A percentile compares a stretch with the other conserved stretches of the same genome.
phyloP scores from a whole-genome alignment of 2,888 invertebrate species.

The Xestobium rufovillosum region DNA sequence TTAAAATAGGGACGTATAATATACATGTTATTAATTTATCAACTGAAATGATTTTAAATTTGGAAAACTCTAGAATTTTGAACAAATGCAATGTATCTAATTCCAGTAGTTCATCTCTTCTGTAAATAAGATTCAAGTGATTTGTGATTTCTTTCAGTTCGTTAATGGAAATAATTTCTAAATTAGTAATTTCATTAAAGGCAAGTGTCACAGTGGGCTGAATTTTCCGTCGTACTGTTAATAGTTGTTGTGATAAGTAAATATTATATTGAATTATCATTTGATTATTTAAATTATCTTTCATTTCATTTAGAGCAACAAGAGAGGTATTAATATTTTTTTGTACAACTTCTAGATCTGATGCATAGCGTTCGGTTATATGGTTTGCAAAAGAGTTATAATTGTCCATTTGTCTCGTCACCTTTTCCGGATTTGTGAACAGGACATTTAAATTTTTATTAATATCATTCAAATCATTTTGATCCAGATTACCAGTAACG shows the following conservation, averaged over 20 bases:
- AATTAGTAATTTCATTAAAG: conserved; percentile 4
- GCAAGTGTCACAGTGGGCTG: conserved; percentile 4
- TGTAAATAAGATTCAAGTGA: conserved; percentile 2
- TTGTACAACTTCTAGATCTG: too few relatives aligned
- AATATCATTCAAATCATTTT: conserved; percentile 7
- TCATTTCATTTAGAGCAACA: not conserved
- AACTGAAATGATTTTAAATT: not conserved
- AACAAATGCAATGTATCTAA: conserved; percentile 3
- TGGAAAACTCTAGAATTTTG: conserved; percentile 5
- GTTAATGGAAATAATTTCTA: not conserved
- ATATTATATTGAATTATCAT: not conserved
- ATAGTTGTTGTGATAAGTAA: not conserved
- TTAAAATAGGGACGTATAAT: too few relatives aligned
- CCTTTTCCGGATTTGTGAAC: conserved; percentile 3
- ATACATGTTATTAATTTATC: too few relatives aligned
- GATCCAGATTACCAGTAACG: conserved; percentile 9
- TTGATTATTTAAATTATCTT: not conserved
- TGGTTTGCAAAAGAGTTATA: conserved; percentile 3
- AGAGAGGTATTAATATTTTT: conserved; percentile 5
- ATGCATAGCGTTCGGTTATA: not conserved
- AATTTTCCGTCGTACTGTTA: not conserved
- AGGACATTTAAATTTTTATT: conserved; percentile 10
- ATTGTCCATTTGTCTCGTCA: conserved; percentile 2
- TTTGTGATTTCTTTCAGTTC: conserved; percentile 3
- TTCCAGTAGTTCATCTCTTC: not conserved